Evolutionary conservation across 2,888 invertebrate species (phyloP), one percentile per base, ranked within the genome.

Genomic region (Lepetodrilus schrolli): DNA sequence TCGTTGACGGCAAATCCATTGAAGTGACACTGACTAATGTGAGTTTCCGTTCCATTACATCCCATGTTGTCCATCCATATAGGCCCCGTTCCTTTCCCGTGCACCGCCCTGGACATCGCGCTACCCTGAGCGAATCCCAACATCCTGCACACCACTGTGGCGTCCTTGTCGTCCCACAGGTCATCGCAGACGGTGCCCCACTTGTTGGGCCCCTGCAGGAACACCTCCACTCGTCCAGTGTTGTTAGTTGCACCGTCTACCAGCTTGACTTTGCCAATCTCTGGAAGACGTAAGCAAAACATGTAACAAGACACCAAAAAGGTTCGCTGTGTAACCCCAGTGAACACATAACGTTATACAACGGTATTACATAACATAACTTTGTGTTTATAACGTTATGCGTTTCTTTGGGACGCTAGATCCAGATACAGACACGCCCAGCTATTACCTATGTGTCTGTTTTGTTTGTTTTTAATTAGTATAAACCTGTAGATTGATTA

Each of bases 171-270:
- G 58, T 82, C 84, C 83, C 84, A 87, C 68, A 80, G 80, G 75
- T 86, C 86, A 74, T 87, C 86, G 78, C 87, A 87, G 2, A 87
- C 84, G 0, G 86, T 86, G 4, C 87, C 87, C 87, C 87, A 87
- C 26, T 79, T 74, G 51, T 85, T 77, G 3, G 85, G 80, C 0
- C 85, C 86, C 0, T 82, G 66, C 30, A 85, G 74, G 71, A 73
- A 85, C 0, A 95, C 92, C 89, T 95, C 95, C 0, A 95, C 91
- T 50, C 95, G 92, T 0, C 95, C 95, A 23, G 90, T 90, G 0
- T 90, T 81, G 36, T 87, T 91, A 26, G 71, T 73, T 3, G 92
- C 91, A 2, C 94, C 94, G 70, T 93, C 93, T 4, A 90, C 92
- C 47, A 95, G 86, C n/a, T 95, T 92, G 37, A 94, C 90, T 83